Base-by-base conservation (phyloP, 2,888 invertebrate genomes). In the Caenorhabditis sp. region DNA sequence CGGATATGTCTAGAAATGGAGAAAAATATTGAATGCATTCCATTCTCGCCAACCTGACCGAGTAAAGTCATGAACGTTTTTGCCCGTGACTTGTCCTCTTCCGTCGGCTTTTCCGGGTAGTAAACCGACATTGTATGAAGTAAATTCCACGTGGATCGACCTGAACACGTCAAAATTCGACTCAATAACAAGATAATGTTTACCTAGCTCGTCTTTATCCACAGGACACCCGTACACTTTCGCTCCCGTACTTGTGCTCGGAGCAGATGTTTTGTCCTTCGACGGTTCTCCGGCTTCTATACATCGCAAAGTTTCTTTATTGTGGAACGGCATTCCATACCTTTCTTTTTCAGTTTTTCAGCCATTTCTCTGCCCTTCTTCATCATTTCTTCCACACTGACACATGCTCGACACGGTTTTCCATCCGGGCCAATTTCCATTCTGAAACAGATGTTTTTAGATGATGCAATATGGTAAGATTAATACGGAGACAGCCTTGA, bases 121-220 rank as follows among this genome's bases (percentile, higher is more conserved):
- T 95, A 94, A 0, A 96, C 95, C 2, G 95, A 96, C 93, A 98
- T 95, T 0, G 98, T 95, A 89, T 99, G 99, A 2, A 99, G 91
- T 83, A 98, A 93, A 6, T 94, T 93, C 99, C 99, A 99, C 2
- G 97, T 82, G 50, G 80, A 78, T 43, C 81, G 46, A 2, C 81
- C 79, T 79, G 52, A 46, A 68, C 2, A 35, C 13, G 2, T n/a
- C n/a, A n/a, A n/a, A n/a, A n/a, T n/a, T n/a, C n/a, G n/a, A n/a
- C n/a, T n/a, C n/a, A n/a, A n/a, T n/a, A n/a, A n/a, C n/a, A n/a
- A n/a, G n/a, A 5, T 8, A 11, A 26, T 26, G 24, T 30, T 24
- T 43, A 73, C 83, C 93, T 15, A 92, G 86, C 74, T 91, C 90
- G 79, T 90, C 90, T 62, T 89, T 90, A 83, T 92, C 92, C 7